These are phyloP conservation scores for Agapostemon virescens DNA, from an alignment of 2,888 invertebrate genomes.

Conservation along the genomic window DNA sequence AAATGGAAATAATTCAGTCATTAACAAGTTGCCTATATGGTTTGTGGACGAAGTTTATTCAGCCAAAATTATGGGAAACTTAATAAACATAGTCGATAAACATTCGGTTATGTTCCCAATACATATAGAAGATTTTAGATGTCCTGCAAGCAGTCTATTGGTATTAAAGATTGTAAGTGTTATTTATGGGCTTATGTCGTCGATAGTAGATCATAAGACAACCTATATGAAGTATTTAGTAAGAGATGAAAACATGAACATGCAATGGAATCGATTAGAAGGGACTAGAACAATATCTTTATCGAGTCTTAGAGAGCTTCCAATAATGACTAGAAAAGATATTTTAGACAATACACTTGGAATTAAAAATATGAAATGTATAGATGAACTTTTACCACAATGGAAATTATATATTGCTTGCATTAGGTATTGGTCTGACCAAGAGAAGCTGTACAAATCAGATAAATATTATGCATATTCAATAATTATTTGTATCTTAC, in stretches of 20 bases:
- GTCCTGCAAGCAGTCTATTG: slow-evolving; percentile 83
- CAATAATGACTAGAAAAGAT: slow-evolving; percentile 65
- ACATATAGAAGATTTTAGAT: slow-evolving; percentile 87
- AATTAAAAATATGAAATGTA: slow-evolving; percentile 76
- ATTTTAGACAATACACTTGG: slow-evolving; percentile 82
- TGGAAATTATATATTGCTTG: slow-evolving; percentile 84
- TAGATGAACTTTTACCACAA: slow-evolving; percentile 82
- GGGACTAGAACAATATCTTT: slow-evolving; percentile 66
- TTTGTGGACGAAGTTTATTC: slow-evolving; percentile 84
- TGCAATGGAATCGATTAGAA: slow-evolving; percentile 63
- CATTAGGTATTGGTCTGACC: slow-evolving; percentile 83
- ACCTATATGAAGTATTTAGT: slow-evolving; percentile 72
- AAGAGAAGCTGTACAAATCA: slow-evolving; percentile 78
- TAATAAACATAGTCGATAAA: slow-evolving; percentile 86
- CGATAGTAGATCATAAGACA: slow-evolving; percentile 46
- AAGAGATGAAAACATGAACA: slow-evolving; percentile 66
- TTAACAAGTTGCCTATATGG: slow-evolving; percentile 81
- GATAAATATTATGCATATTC: slow-evolving; percentile 82
- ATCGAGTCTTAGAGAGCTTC: slow-evolving; percentile 72
- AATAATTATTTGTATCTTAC: slow-evolving; percentile 83
- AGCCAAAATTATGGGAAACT: slow-evolving; percentile 84
- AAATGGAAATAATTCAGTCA: slow-evolving; percentile 21
- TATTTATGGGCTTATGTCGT: slow-evolving; percentile 81
- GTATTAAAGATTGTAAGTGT: slow-evolving; percentile 84
- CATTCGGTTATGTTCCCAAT: slow-evolving; percentile 85